A percentile compares a stretch with the other conserved stretches of the same genome.
These are phyloP conservation scores for Halictus quadricinctus DNA, from an alignment of 2,888 invertebrate species.

Conservation along the genomic window DNA sequence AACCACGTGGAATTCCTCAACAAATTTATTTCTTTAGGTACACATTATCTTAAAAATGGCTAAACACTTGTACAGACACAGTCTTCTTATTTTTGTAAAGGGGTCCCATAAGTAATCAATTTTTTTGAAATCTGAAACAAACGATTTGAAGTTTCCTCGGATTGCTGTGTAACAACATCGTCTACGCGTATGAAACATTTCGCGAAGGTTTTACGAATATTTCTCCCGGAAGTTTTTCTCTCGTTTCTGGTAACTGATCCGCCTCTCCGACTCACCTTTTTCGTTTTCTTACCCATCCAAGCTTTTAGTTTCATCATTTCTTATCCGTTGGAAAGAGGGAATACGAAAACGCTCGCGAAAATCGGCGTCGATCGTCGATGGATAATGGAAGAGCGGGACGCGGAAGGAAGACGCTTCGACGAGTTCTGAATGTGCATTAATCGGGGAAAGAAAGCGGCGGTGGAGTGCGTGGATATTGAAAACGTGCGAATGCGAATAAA, in stretches of 20 bases:
- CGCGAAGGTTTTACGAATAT: neutral
- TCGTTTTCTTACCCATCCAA: slow-evolving; percentile 11
- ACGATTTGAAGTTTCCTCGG: neutral
- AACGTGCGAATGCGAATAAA: slow-evolving; percentile 12
- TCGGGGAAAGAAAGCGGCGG: slow-evolving; percentile 1
- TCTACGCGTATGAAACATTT: neutral
- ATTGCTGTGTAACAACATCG: neutral
- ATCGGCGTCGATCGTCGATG: slow-evolving; percentile 22
- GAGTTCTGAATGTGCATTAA: neutral
- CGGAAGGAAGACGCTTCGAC: neutral
- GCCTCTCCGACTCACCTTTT: neutral
- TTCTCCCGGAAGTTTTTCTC: neutral
- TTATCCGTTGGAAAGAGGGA: neutral
- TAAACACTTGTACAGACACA: no score
- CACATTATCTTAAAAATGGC: no score
- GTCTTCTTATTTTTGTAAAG: no score
- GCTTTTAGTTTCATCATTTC: slow-evolving; percentile 30
- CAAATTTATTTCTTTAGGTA: no score
- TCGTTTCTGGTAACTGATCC: neutral
- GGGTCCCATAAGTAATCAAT: no score
- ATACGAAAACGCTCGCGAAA: slow-evolving; percentile 13
- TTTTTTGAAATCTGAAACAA: no score
- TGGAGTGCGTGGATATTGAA: slow-evolving; percentile 24
- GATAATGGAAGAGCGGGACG: slow-evolving; percentile 1
- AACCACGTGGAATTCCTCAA: no score